Base-by-base conservation (phyloP, 53 echinoderm and acorn worm species). In the Arbacia lixula region DNA sequence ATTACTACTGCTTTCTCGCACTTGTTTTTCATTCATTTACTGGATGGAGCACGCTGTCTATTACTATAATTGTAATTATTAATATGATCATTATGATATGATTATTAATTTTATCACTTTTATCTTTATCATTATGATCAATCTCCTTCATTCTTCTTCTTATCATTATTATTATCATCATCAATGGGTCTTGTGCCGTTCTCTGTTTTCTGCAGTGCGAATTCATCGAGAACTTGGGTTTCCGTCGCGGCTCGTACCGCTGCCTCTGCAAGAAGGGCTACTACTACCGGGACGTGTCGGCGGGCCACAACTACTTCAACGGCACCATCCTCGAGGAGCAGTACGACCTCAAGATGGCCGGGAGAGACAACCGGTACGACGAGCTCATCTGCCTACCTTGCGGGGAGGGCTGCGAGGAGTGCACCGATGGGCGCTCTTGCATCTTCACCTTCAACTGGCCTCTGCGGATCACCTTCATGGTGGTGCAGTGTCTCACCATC, bases 191-290 rank as follows among this genome's bases (percentile, higher is more conserved):
- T n/a, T n/a, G n/a, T n/a, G n/a, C n/a, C n/a, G n/a, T n/a, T n/a
- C n/a, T n/a, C n/a, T n/a, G n/a, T n/a, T n/a, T n/a, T n/a, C n/a
- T 63, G 35, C 85, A 98, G 98, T 98, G 98, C 60, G 73, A 61
- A 14, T 94, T 90, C 76, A 69, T 87, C 11, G 87, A 88, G 26
- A 87, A 87, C 30, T 84, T 86, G 41, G 99, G 99, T 11, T 99
- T 99, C 71, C 88, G 94, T 11, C 86, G 99, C 29, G 99, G 99
- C 10, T 94, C 99, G 1, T 99, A 99, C 75, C 87, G 71, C 19
- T 99, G 99, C 53, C 87, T 91, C 33, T 99, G 99, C 74, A 90
- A 87, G 41, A 84, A 90, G 4, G 99, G 99, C 12, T 94, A 74
- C 83, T 99, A 92, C 85, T 99, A 87, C 71, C 99, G 94, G 3